phyloP scores from a whole-genome alignment of 2,113 vertebrate species.

The Uria aalge region DNA sequence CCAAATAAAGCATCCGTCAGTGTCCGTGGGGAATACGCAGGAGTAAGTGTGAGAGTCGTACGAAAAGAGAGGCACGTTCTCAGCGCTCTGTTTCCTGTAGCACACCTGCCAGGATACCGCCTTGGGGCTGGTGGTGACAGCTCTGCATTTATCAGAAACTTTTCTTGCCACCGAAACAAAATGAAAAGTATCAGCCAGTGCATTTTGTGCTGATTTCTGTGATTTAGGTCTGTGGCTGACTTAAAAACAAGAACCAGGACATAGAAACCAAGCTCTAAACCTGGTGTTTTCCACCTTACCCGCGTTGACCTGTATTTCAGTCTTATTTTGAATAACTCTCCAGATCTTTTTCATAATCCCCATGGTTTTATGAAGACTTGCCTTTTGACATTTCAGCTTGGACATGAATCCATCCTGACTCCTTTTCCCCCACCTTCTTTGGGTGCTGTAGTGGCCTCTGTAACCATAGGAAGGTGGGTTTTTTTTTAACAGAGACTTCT shows the following conservation, averaged over 20 bases:
- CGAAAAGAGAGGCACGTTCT: not conserved
- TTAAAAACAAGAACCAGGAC: not conserved
- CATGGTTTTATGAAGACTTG: not conserved
- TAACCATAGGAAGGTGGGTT: not conserved
- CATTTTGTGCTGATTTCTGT: slow-evolving; percentile 25
- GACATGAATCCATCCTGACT: not conserved
- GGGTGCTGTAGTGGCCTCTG: not conserved
- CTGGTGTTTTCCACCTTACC: not conserved
- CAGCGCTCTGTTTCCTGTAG: not conserved
- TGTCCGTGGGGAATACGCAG: not conserved
- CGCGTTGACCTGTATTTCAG: not conserved
- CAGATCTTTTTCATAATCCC: not conserved
- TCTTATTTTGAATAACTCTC: not conserved
- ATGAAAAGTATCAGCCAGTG: not conserved
- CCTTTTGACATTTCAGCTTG: not conserved
- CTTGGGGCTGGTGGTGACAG: not conserved
- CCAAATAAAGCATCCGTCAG: not conserved
- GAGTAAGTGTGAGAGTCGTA: not conserved
- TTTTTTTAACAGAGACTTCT: not conserved
- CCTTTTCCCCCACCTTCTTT: not conserved
- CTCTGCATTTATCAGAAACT: not conserved
- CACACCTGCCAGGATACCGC: not conserved
- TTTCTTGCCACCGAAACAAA: not conserved
- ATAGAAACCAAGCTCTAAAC: not conserved
- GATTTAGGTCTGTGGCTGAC: not conserved